A percentile compares a stretch with the other conserved stretches of the same genome.
phyloP scores from a whole-genome alignment of 2,113 vertebrate species.

The Cyphomyrus discorhynchus region DNA sequence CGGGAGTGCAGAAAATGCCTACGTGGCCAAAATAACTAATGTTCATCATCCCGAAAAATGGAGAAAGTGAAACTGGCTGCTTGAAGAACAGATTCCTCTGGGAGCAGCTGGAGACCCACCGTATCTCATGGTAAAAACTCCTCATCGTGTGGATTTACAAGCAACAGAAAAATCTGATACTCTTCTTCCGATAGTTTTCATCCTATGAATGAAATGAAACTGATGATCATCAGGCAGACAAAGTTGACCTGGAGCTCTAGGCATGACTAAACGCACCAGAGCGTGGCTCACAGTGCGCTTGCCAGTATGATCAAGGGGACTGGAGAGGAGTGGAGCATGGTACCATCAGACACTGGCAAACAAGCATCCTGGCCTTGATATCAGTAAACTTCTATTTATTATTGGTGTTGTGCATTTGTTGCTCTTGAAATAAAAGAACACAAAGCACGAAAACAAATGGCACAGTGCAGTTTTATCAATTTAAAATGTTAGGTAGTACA shows the following conservation, averaged over 20 bases:
- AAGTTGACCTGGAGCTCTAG: conserved; percentile 36
- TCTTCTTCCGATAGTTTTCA: conserved; percentile 31
- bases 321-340: neutral
- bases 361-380: neutral
- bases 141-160: conserved; percentile 18
- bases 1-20: neutral
- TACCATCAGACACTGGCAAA: neutral
- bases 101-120: neutral
- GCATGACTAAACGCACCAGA: conserved; percentile 31
- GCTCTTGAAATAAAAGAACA: neutral
- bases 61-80: neutral
- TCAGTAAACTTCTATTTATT: neutral
- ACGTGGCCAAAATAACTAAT: conserved; percentile 1
- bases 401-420: neutral
- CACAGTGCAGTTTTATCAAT: neutral
- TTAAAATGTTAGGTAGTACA: neutral
- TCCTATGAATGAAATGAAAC: conserved; percentile 30
- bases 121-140: neutral
- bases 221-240: conserved; percentile 27
- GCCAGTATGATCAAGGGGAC: neutral
- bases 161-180: neutral
- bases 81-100: neutral
- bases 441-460: neutral
- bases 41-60: neutral
- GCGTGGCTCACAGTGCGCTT: neutral